A percentile compares a stretch with the other conserved stretches of the same genome.
Evolutionary conservation across 2,113 vertebrate species (phyloP).

Genomic region (Phycodurus eques): DNA sequence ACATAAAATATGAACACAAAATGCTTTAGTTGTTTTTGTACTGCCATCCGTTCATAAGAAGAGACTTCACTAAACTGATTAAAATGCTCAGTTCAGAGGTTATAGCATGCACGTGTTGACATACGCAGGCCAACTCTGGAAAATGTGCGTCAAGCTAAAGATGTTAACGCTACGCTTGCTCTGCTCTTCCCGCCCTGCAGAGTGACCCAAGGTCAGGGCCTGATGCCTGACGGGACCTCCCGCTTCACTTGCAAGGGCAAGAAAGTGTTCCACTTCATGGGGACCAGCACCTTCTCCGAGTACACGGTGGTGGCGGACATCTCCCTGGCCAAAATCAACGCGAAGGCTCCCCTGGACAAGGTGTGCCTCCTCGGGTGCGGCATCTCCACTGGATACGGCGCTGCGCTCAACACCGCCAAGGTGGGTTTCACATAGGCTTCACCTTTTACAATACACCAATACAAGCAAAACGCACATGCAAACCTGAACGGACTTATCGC

Average conservation of each 20-base stretch:
- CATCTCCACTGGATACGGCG: conserved; percentile 79
- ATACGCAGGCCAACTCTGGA: background rate
- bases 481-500: background rate
- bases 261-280: conserved; percentile 77
- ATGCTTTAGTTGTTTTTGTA: too few relatives aligned
- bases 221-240: conserved; percentile 88
- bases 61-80: background rate
- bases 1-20: too few relatives aligned
- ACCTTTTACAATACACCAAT: background rate
- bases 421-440: conserved; percentile 37
- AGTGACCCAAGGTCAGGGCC: conserved; percentile 73
- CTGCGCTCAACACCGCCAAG: conserved; percentile 78
- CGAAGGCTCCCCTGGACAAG: conserved; percentile 73
- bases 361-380: conserved; percentile 80
- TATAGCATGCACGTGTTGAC: background rate
- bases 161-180: background rate
- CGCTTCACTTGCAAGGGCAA: conserved; percentile 81
- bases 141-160: background rate
- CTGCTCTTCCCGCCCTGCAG: conserved; percentile 36
- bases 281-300: conserved; percentile 81
- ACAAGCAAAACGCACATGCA: too few relatives aligned
- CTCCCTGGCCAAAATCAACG: conserved; percentile 75
- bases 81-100: too few relatives aligned
- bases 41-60: background rate
- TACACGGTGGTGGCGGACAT: conserved; percentile 81